Percentiles rank a stretch among this genome's conserved stretches.
phyloP scores from a whole-genome alignment of 2,888 invertebrate species.

The Lypha dubia region DNA sequence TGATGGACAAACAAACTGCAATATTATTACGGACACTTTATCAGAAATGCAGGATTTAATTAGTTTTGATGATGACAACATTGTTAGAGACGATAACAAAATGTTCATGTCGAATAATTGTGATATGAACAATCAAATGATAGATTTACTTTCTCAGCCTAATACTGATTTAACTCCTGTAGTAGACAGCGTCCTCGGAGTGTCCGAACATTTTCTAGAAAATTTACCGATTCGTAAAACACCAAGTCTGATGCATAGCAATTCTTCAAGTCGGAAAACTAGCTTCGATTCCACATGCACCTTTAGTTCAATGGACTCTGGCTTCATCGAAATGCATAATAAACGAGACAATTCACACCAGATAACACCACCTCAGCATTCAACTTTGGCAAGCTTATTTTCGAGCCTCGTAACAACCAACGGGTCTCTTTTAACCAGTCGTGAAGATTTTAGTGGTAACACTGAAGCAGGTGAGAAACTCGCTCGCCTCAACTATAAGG shows the following conservation, averaged over 20 bases:
- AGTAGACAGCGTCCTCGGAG: slow-evolving; percentile 52
- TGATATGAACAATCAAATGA: slow-evolving; percentile 65
- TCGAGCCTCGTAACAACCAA: slow-evolving; percentile 40
- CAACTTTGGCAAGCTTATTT: slow-evolving; percentile 73
- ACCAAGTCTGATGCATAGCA: slow-evolving; percentile 77
- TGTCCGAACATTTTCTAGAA: slow-evolving; percentile 4
- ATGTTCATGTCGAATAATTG: slow-evolving; percentile 36
- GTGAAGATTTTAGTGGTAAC: slow-evolving; percentile 21
- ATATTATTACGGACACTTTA: slow-evolving; percentile 73
- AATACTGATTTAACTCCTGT: slow-evolving; percentile 73
- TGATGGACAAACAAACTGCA: slow-evolving; percentile 74
- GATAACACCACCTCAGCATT: slow-evolving; percentile 50
- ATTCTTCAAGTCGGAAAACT: slow-evolving; percentile 82
- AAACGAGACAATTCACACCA: slow-evolving; percentile 78
- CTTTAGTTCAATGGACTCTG: slow-evolving; percentile 83
- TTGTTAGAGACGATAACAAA: slow-evolving; percentile 43
- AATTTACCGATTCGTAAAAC: slow-evolving; percentile 62
- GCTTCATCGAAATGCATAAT: slow-evolving; percentile 83
- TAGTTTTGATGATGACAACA: slow-evolving; percentile 80
- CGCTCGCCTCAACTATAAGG: slow-evolving; percentile 81
- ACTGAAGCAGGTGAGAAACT: slow-evolving; percentile 78
- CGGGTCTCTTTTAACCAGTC: background rate
- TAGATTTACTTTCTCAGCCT: slow-evolving; percentile 78
- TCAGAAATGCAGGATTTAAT: slow-evolving; percentile 79
- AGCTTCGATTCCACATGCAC: slow-evolving; percentile 84